A percentile compares a stretch with the other conserved stretches of the same genome.
phyloP scores from a whole-genome alignment of 2,113 vertebrate genomes.

The Vimba vimba region DNA sequence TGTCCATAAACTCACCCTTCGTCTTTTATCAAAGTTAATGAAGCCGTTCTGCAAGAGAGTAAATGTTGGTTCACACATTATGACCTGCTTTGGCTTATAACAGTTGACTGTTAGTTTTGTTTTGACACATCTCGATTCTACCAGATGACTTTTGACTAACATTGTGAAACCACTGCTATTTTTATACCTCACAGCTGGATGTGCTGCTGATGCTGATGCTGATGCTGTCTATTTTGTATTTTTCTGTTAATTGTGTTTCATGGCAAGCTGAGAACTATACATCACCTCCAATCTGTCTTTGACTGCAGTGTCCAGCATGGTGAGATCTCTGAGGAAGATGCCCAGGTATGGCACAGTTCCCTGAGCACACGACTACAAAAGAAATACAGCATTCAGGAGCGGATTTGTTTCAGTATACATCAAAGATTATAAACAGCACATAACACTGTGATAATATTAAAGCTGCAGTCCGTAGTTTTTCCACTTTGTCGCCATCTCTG shows the following conservation, averaged over 20 bases:
- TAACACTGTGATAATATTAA: neutral
- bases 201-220: slow-evolving; percentile 23
- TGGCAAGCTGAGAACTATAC: neutral
- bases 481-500: no score
- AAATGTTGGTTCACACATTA: slow-evolving; percentile 15
- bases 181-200: slow-evolving; percentile 14
- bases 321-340: slow-evolving; percentile 88
- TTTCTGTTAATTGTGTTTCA: neutral
- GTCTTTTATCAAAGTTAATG: slow-evolving; percentile 92
- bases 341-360: slow-evolving; percentile 89
- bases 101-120: neutral
- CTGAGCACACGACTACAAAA: slow-evolving; percentile 66
- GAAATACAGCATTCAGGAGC: slow-evolving; percentile 1
- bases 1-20: slow-evolving; percentile 77
- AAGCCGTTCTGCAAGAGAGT: slow-evolving; percentile 82
- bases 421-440: neutral
- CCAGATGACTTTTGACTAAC: neutral
- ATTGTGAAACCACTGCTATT: slow-evolving; percentile 22
- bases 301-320: slow-evolving; percentile 89
- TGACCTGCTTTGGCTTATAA: neutral
- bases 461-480: no score
- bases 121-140: neutral
- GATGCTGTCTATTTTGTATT: neutral
- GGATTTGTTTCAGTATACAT: neutral
- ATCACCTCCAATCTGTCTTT: slow-evolving; percentile 85